Evolutionary conservation across 2,113 vertebrate species (phyloP).

Genomic region (Heterotis niloticus): DNA sequence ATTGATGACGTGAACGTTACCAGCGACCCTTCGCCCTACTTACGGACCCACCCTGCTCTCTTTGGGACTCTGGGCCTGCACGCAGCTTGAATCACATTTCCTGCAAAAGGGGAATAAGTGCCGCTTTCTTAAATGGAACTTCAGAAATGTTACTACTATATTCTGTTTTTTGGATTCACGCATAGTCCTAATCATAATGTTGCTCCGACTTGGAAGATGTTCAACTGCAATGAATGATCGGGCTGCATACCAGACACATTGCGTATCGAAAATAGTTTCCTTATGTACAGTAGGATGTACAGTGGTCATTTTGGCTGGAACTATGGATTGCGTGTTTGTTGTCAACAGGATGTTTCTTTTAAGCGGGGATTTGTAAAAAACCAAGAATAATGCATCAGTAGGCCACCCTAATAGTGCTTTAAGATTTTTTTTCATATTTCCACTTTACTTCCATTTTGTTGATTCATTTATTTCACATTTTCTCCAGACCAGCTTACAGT

Average conservation of each 20-base stretch:
- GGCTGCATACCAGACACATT: slow-evolving; percentile 27
- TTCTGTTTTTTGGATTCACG: not conserved
- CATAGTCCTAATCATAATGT: slow-evolving; percentile 5
- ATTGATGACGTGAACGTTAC: not conserved
- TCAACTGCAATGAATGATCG: slow-evolving; percentile 12
- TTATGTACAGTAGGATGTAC: not conserved
- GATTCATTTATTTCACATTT: too few species aligned
- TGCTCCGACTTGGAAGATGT: slow-evolving; percentile 6
- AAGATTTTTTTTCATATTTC: too few species aligned
- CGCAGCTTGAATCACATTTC: not conserved
- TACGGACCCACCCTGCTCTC: not conserved
- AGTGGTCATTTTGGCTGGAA: too few species aligned
- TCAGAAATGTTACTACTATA: not conserved
- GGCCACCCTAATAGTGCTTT: too few species aligned
- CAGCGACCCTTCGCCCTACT: not conserved
- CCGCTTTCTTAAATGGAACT: not conserved
- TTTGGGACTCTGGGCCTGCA: not conserved
- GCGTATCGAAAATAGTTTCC: not conserved
- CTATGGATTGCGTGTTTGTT: too few species aligned
- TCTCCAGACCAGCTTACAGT: too few species aligned
- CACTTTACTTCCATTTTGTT: too few species aligned
- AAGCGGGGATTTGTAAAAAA: too few species aligned
- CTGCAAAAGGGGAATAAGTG: not conserved
- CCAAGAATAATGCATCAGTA: too few species aligned
- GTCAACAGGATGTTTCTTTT: too few species aligned